phyloP scores from a whole-genome alignment of 2,113 vertebrate species.

The Centropus bengalensis region DNA sequence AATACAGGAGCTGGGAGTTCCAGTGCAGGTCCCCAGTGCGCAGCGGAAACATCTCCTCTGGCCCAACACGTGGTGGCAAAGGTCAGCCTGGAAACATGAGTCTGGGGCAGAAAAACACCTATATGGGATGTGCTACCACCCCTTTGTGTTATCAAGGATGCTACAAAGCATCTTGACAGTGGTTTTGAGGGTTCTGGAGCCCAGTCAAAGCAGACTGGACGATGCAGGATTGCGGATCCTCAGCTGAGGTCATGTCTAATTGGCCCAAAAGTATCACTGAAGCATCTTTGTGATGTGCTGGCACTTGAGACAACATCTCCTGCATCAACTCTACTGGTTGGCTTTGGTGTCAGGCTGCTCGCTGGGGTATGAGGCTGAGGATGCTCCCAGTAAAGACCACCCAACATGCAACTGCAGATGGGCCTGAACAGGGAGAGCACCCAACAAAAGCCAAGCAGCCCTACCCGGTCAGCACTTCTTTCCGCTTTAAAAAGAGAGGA shows the following conservation, averaged over 20 bases:
- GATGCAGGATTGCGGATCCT: neutral
- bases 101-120: neutral
- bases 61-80: neutral
- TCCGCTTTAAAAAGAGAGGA: neutral
- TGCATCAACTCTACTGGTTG: accelerated
- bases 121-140: neutral
- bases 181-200: neutral
- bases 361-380: accelerated
- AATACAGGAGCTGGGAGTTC: constrained; percentile 61
- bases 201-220: accelerated
- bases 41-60: neutral
- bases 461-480: neutral
- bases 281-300: neutral
- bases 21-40: neutral
- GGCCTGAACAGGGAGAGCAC: neutral
- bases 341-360: neutral
- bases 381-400: neutral
- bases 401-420: accelerated
- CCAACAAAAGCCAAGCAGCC: neutral
- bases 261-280: neutral
- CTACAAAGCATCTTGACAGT: accelerated
- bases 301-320: neutral
- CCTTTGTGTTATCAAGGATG: accelerated
- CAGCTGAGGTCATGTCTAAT: neutral
- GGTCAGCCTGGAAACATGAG: neutral